Evolutionary conservation across 2,888 invertebrate species (phyloP).

Genomic region (Eupithecia vulgata): DNA sequence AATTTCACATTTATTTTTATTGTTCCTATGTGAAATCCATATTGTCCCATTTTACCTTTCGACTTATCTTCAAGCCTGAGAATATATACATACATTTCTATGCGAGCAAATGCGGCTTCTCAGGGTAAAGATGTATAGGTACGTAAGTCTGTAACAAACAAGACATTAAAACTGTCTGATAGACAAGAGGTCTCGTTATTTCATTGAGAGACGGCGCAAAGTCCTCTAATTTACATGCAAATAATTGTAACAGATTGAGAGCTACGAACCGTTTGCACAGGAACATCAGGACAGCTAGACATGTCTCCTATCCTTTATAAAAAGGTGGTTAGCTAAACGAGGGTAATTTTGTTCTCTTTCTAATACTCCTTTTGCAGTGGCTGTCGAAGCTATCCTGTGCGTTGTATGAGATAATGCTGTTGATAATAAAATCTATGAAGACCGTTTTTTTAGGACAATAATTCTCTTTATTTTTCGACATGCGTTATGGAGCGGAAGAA

Average conservation of each 20-base stretch:
- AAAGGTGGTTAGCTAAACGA: background rate
- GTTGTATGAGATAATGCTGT: too few species aligned
- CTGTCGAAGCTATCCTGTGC: too few species aligned
- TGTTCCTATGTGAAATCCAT: too few species aligned
- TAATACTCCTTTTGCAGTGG: too few species aligned
- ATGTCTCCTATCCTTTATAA: background rate
- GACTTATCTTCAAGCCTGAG: background rate
- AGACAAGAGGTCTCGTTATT: constrained; percentile 55
- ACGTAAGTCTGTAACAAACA: background rate
- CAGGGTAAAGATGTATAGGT: background rate
- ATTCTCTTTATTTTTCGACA: too few species aligned
- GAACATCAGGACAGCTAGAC: constrained; percentile 10
- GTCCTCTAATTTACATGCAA: constrained; percentile 74
- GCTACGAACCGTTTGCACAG: constrained; percentile 36
- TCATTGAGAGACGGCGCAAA: constrained; percentile 55
- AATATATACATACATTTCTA: background rate
- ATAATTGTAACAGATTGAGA: constrained; percentile 77
- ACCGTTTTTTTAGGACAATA: too few species aligned
- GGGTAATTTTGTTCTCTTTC: too few species aligned
- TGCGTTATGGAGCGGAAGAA: too few species aligned
- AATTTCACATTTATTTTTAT: too few species aligned
- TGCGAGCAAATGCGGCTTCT: background rate
- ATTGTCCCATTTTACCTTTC: too few species aligned
- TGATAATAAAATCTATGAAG: too few species aligned
- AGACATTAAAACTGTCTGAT: constrained; percentile 21